These are phyloP conservation scores for Cancer borealis DNA, from an alignment of 2,888 invertebrate genomes.

Conservation along the genomic window DNA sequence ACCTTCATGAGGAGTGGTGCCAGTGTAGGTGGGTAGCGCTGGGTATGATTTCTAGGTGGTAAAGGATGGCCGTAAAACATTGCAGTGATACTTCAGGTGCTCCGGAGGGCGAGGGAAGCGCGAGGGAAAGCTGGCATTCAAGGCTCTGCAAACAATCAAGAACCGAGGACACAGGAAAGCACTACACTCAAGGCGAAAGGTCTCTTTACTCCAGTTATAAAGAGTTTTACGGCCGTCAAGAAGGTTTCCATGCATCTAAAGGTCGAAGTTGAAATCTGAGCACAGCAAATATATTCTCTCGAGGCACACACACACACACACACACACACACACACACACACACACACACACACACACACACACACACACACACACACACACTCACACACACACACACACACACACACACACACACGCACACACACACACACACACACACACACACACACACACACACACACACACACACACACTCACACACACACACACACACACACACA, in stretches of 20 bases:
- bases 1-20: not conserved
- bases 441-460: not conserved
- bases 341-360: not conserved
- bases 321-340: not conserved
- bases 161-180: conserved; percentile 28
- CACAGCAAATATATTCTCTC: not conserved
- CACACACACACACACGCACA: not conserved
- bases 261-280: conserved; percentile 11
- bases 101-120: not conserved
- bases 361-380: not conserved
- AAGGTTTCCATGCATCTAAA: conserved; percentile 27
- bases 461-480: not conserved
- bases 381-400: not conserved
- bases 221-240: conserved; percentile 33
- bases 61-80: not conserved
- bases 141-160: not conserved
- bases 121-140: not conserved
- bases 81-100: conserved; percentile 16
- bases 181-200: conserved; percentile 17
- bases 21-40: not conserved
- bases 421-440: not conserved
- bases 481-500: not conserved
- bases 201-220: conserved; percentile 24
- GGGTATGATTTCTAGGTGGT: not conserved
- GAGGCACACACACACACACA: not conserved